phyloP scores from a whole-genome alignment of 1,140 invertebrate genomes.

The Aphaenogaster floridana region DNA sequence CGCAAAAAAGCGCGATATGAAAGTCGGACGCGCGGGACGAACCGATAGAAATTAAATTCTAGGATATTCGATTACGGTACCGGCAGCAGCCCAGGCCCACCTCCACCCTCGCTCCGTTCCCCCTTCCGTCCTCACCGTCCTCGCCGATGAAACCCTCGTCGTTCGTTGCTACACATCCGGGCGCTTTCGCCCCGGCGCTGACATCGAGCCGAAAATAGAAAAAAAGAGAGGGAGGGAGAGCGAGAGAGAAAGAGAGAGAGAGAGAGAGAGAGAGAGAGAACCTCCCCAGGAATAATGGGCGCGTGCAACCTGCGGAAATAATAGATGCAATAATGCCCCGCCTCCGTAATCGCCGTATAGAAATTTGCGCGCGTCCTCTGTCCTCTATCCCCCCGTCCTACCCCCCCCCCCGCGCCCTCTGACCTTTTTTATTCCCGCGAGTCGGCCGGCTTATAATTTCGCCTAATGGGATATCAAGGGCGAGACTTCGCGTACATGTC shows the following conservation, averaged over 20 bases:
- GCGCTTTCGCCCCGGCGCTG: constrained; percentile 66
- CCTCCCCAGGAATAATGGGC: constrained; percentile 66
- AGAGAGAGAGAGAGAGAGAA: constrained; percentile 27
- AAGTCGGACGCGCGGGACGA: constrained; percentile 85
- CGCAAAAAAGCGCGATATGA: constrained; percentile 86
- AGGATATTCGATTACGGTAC: constrained; percentile 86
- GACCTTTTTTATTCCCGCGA: constrained; percentile 63
- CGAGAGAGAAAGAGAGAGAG: neutral
- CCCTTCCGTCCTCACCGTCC: constrained; percentile 46
- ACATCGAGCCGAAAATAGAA: constrained; percentile 69
- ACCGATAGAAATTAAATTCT: constrained; percentile 87
- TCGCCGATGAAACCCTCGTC: constrained; percentile 73
- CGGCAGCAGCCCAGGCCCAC: constrained; percentile 60
- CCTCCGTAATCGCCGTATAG: constrained; percentile 70
- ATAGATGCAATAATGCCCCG: constrained; percentile 69
- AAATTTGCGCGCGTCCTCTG: constrained; percentile 63
- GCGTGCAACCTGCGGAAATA: constrained; percentile 71
- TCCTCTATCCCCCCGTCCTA: constrained; percentile 3
- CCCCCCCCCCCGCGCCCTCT: constrained; percentile 26
- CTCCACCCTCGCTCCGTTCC: constrained; percentile 43
- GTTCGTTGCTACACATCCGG: constrained; percentile 71
- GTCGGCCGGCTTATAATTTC: constrained; percentile 62
- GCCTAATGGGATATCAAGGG: constrained; percentile 61
- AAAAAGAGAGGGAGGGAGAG: neutral
- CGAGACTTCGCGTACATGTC: constrained; percentile 44